Base-by-base conservation (phyloP, 2,888 invertebrate genomes). In the Eurytoma adleriae region DNA sequence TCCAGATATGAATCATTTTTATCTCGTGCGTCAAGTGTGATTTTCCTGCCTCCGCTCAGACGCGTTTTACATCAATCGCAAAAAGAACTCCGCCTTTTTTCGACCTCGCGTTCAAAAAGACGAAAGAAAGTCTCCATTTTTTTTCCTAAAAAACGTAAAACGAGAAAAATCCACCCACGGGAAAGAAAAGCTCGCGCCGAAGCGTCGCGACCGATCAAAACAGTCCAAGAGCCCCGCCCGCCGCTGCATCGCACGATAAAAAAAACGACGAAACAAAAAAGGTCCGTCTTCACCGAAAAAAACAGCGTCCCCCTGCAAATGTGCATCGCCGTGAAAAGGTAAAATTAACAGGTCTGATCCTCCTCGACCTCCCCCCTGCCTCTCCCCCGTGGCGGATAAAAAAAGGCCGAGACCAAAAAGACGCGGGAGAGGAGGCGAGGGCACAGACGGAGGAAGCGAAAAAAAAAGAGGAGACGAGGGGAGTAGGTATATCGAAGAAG, bases 291-390 rank as follows among this genome's bases (percentile, higher is more conserved):
- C n/a, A 30, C 30, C 30, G 30, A 30, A 30, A 30, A 30, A 30
- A 30, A 20, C 2, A 59, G 66, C 56, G 27, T 40, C 62, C 27
- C 27, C 12, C 59, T 20, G 20, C 20, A 79, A 73, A 78, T 74
- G 64, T 74, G 70, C 74, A 74, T 69, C 70, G 52, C 75, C 66
- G 75, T 70, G 66, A 75, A 67, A 80, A 80, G 75, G 75, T 80
- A 24, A 71, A 80, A 80, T 80, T 76, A 80, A 76, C 80, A 72
- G 80, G 72, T 76, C 72, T 61, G 72, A 72, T 76, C 62, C 48
- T 30, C 30, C 30, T 30, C 30, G 4, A n/a, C n/a, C n/a, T n/a
- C n/a, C n/a, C n/a, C 4, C 30, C 30, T 4, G 2, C 30, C 30
- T 30, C 30, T 4, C 30, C 30, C 30, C 4, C 4, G 30, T 66